Conservation (phyloP, 2,888 invertebrate genomes). For the Pelosia muscerda region DNA sequence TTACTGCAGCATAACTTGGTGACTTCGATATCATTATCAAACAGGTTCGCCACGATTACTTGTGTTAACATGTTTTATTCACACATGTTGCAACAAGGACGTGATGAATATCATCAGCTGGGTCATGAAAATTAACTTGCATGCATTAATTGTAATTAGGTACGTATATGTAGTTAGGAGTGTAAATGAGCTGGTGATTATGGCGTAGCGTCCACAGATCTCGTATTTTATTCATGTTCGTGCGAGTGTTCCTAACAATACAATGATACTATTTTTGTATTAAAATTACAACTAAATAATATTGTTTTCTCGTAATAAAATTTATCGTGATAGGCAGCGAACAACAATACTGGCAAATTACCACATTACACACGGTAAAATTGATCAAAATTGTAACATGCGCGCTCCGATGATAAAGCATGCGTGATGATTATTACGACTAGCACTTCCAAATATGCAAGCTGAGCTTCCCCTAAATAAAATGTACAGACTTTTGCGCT, state of each 20-base stretch:
- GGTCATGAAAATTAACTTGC: constrained; percentile 4
- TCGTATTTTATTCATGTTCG: neutral
- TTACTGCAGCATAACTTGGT: constrained; percentile 53
- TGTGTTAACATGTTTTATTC: constrained; percentile 56
- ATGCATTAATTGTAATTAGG: neutral
- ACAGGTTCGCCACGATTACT: constrained; percentile 64
- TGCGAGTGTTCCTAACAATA: neutral
- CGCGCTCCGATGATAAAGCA: neutral
- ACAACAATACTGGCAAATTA: neutral
- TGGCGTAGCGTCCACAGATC: neutral
- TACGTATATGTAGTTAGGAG: neutral
- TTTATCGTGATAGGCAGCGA: neutral
- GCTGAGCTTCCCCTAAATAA: constrained; percentile 67
- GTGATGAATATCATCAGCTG: constrained; percentile 43
- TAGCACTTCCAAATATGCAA: constrained; percentile 54
- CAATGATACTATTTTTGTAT: neutral
- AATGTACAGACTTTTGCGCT: constrained; percentile 73
- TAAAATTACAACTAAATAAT: neutral
- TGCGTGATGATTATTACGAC: constrained; percentile 21
- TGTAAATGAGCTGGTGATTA: neutral
- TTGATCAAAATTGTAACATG: neutral
- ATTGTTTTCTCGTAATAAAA: too few relatives aligned
- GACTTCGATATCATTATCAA: constrained; percentile 64
- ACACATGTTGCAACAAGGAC: constrained; percentile 56
- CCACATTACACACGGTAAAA: neutral